Evolutionary conservation across 2,113 vertebrate genomes (phyloP).

Genomic region (Todiramphus chloris): DNA sequence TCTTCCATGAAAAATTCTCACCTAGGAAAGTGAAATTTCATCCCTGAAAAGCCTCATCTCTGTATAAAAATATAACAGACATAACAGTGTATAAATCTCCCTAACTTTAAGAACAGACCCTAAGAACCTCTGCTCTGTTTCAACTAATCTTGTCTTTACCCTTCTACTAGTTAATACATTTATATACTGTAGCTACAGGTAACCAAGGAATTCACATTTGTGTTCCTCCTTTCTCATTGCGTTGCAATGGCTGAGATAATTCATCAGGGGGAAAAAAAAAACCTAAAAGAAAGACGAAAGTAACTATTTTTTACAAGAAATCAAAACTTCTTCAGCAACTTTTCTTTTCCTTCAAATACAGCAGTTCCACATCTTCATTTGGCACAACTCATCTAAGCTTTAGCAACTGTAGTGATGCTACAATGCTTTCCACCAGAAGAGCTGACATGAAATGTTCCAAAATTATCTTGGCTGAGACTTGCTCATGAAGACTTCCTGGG

Average conservation of each 20-base stretch:
- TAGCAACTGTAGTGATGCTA: background rate
- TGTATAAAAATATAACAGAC: background rate
- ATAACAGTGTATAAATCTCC: background rate
- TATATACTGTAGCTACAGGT: background rate
- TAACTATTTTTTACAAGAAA: background rate
- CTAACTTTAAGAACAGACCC: background rate
- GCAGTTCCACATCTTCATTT: background rate
- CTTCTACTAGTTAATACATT: background rate
- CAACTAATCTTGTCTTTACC: background rate
- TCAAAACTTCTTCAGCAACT: accelerated
- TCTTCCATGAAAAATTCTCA: background rate
- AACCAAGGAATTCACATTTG: background rate
- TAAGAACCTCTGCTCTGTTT: background rate
- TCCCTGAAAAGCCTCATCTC: background rate
- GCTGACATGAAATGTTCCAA: background rate
- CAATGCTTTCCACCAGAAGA: background rate
- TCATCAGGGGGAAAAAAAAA: background rate
- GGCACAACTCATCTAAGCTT: background rate
- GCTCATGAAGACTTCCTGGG: background rate
- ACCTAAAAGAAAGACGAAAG: background rate
- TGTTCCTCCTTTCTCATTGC: background rate
- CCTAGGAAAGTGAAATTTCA: background rate
- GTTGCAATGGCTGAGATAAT: background rate
- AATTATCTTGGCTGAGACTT: background rate
- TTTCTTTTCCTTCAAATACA: background rate